Base-by-base conservation (phyloP, 1,140 invertebrate species). In the Drosophila parabipectinata region DNA sequence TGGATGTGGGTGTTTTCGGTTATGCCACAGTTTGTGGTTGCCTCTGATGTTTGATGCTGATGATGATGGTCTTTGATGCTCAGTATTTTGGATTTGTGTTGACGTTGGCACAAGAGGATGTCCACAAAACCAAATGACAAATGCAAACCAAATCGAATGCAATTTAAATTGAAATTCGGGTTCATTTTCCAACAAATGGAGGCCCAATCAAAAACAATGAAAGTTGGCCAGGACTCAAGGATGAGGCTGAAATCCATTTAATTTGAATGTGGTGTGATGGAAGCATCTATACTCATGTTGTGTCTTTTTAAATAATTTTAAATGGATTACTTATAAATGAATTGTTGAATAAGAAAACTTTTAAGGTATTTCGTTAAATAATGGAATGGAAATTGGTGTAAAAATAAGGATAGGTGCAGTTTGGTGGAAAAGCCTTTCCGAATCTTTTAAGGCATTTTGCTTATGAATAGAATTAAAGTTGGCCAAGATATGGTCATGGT, bases 1-100 rank as follows among this genome's bases (percentile, higher is more conserved):
- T 41, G 53, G 26, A 2, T 44, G 34, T 18, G 41, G 3, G 18
- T 34, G 48, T 9, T 9, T 24, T 12, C 48, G 48, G 10, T 44
- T 52, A 47, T 66, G 34, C 26, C 57, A 57, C 44, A 48, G 44
- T 47, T 37, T 80, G 59, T 39, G 71, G 71, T 57, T 50, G 26
- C 24, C 24, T 34, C 47, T 47, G 37, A 68, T 52, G 58, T 5
- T 45, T 1, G 39, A n/a, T 50, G 15, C 8, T 48, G 51, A 34
- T 68, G 45, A 74, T 59, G 45, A 53, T 45, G 15, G 15, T 21
- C 56, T 44, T 51, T 55, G 54, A 37, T 45, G 28, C 14, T 59
- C 51, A 51, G 45, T 3, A 52, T 51, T 52, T 47, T 59, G 57
- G 18, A 53, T 52, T 60, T n/a, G 30, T 3, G 37, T 47, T 60